phyloP scores from a whole-genome alignment of 2,888 invertebrate species.

The Tinea pellionella region DNA sequence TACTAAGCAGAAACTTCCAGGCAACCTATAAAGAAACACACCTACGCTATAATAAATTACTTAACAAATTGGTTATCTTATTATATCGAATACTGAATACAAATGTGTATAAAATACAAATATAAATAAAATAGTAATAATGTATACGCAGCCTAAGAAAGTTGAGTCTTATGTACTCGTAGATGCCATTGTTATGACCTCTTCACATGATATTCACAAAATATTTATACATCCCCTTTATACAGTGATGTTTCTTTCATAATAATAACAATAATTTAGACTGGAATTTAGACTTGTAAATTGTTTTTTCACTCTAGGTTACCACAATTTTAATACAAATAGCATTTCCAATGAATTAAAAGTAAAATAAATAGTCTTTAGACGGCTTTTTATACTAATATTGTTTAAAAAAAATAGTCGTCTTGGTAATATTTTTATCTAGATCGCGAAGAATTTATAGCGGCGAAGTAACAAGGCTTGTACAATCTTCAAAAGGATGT shows the following conservation, averaged over 20 bases:
- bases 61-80: too few species aligned
- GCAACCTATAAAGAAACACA: too few species aligned
- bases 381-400: too few species aligned
- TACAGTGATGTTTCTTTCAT: neutral
- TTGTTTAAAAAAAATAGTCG: neutral
- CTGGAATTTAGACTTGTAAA: neutral
- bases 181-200: slow-evolving; percentile 1
- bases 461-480: slow-evolving; percentile 2
- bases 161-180: neutral
- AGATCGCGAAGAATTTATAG: neutral
- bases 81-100: too few species aligned
- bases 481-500: slow-evolving; percentile 26
- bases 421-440: slow-evolving; percentile 3
- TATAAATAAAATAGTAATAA: neutral
- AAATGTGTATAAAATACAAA: too few species aligned
- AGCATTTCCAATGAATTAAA: neutral
- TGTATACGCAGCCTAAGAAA: neutral
- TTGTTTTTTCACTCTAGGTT: too few species aligned
- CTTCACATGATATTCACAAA: slow-evolving; percentile 8
- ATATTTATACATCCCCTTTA: neutral
- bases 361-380: neutral
- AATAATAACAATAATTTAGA: neutral
- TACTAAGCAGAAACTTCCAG: too few species aligned
- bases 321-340: too few species aligned
- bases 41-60: too few species aligned